A percentile compares a stretch with the other conserved stretches of the same genome.
These are phyloP conservation scores for Hippopotamus amphibius DNA, from an alignment of 2,113 vertebrate genomes.

Conservation along the genomic window DNA sequence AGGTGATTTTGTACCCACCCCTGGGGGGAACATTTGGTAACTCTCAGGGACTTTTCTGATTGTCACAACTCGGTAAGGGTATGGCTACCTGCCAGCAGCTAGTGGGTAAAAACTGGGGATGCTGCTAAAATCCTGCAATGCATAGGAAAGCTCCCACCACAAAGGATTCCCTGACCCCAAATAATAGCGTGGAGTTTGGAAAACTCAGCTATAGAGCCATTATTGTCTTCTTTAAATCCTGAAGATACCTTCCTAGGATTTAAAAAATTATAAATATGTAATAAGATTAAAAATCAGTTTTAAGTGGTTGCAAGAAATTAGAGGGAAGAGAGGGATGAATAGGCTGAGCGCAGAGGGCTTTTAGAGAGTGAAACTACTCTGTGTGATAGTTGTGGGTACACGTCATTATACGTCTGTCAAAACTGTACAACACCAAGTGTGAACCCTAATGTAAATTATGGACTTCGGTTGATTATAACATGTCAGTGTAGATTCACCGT, in stretches of 20 bases:
- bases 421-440: neutral
- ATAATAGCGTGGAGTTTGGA: neutral
- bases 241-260: neutral
- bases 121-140: neutral
- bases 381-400: too few species aligned
- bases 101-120: neutral
- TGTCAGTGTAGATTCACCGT: neutral
- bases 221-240: neutral
- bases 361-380: neutral
- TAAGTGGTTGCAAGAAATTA: neutral
- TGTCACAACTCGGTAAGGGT: neutral
- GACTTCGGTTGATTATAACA: neutral
- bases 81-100: neutral
- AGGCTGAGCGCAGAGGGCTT: too few species aligned
- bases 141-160: neutral
- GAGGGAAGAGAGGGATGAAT: neutral
- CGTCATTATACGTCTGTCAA: neutral
- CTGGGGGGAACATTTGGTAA: neutral
- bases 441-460: accelerated
- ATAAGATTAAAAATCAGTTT: constrained; percentile 27
- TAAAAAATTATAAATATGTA: neutral
- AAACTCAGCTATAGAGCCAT: neutral
- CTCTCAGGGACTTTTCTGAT: neutral
- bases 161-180: neutral
- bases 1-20: neutral